Evolutionary conservation across 2,113 vertebrate species (phyloP).

Genomic region (Zapornia atra): DNA sequence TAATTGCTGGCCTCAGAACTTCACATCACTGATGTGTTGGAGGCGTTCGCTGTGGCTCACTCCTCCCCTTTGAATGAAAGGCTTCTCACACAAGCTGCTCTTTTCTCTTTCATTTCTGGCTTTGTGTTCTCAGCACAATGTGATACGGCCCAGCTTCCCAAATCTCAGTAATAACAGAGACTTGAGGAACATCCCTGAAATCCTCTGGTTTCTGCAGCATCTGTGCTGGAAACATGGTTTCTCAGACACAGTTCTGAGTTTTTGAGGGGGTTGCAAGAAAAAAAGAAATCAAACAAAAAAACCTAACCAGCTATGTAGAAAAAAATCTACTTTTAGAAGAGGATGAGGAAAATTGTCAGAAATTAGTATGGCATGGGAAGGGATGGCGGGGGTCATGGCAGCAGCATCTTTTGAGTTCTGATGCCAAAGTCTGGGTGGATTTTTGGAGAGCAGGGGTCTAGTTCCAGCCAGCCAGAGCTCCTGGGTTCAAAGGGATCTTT

Average conservation of each 20-base stretch:
- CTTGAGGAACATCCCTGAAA: not conserved
- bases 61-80: slow-evolving; percentile 20
- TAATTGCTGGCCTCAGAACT: not conserved
- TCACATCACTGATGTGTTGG: not conserved
- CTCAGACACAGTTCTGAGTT: not conserved
- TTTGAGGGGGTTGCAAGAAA: not conserved
- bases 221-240: not conserved
- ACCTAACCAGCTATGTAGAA: fast-evolving
- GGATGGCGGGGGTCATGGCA: not conserved
- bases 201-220: not conserved
- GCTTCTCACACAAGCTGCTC: not conserved
- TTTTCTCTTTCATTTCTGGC: slow-evolving; percentile 36
- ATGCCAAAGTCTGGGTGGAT: not conserved
- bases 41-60: not conserved
- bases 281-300: not conserved
- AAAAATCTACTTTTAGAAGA: not conserved
- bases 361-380: not conserved
- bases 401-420: not conserved
- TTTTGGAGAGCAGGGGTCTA: not conserved
- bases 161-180: not conserved
- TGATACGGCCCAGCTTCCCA: not conserved
- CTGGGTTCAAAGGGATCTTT: not conserved
- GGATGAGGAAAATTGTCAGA: not conserved
- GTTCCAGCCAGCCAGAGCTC: not conserved
- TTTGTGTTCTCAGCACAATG: not conserved